phyloP scores from a whole-genome alignment of 2,797 vertebrate genomes.

The Ispidina picta region DNA sequence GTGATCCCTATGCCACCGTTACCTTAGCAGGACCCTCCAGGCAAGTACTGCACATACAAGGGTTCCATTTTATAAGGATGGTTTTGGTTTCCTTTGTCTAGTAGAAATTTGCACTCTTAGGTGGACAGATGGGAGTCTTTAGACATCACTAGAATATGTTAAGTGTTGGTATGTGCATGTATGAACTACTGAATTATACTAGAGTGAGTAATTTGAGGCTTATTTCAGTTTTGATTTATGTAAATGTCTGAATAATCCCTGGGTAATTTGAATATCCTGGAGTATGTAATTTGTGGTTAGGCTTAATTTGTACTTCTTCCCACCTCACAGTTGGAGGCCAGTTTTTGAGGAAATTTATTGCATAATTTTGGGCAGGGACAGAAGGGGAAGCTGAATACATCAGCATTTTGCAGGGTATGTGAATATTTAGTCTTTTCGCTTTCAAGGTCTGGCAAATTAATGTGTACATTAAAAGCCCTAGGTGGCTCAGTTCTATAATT shows the following conservation, averaged over 20 bases:
- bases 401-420: not conserved
- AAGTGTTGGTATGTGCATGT: not conserved
- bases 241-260: constrained; percentile 7
- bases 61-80: not conserved
- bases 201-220: not conserved
- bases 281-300: constrained; percentile 31
- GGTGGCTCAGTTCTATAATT: not conserved
- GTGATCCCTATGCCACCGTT: constrained; percentile 95
- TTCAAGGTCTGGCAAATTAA: constrained; percentile 1
- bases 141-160: not conserved
- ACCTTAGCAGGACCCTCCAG: constrained; percentile 93
- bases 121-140: not conserved
- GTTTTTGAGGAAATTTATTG: constrained; percentile 23
- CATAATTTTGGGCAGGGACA: not conserved
- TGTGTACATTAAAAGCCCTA: not conserved
- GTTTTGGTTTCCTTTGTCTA: not conserved
- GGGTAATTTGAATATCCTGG: constrained; percentile 18
- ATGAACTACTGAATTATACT: not conserved
- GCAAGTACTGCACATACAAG: constrained; percentile 71
- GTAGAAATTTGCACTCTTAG: not conserved
- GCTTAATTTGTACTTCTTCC: constrained; percentile 41
- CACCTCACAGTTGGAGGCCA: constrained; percentile 37
- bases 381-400: constrained; percentile 15
- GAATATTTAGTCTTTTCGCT: constrained; percentile 29
- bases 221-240: constrained; percentile 46